Conservation (phyloP, 2,113 vertebrate genomes). For the Zapornia atra region DNA sequence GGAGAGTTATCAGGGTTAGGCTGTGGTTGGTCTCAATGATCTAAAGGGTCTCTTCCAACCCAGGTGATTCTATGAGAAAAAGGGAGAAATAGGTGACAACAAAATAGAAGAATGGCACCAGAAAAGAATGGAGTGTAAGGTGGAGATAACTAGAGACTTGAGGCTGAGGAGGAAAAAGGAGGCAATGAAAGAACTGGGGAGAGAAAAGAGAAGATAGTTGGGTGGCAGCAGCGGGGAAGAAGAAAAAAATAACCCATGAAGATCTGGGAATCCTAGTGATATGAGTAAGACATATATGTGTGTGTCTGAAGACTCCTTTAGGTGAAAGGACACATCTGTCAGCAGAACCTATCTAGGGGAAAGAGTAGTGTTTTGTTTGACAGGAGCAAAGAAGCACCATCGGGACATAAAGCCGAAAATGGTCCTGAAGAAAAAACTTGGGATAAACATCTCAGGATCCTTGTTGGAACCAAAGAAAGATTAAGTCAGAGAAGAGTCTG, state of each 20-base stretch:
- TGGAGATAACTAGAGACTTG: not conserved
- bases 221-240: not conserved
- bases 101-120: not conserved
- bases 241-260: not conserved
- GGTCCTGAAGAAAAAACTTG: not conserved
- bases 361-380: not conserved
- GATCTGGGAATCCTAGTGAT: not conserved
- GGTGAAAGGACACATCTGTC: not conserved
- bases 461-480: not conserved
- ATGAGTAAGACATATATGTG: accelerated
- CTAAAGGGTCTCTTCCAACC: too few relatives aligned
- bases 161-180: not conserved
- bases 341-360: not conserved
- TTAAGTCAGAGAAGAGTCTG: not conserved
- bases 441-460: not conserved
- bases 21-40: too few relatives aligned
- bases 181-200: not conserved
- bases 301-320: not conserved
- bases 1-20: too few relatives aligned
- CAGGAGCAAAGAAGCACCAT: not conserved
- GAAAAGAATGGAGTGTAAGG: not conserved
- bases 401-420: not conserved
- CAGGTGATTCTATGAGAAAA: not conserved
- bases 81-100: not conserved
- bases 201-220: not conserved